Conservation (phyloP, 2,113 vertebrate species). For the Gambusia holbrooki region DNA sequence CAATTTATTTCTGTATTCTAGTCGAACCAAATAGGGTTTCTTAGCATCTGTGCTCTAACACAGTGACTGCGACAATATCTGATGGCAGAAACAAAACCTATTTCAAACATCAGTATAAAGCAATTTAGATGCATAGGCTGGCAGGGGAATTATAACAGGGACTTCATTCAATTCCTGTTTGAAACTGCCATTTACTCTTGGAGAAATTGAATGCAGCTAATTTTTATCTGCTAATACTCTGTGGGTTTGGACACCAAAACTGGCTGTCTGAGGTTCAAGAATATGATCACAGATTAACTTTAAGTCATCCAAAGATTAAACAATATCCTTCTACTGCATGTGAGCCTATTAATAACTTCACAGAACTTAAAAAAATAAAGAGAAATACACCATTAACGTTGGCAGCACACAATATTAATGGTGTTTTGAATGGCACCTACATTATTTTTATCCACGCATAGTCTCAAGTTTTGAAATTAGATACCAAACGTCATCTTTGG, state of each 20-base stretch:
- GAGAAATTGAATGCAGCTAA: neutral
- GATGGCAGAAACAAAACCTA: constrained; percentile 3
- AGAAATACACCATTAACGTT: too few species aligned
- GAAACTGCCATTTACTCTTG: neutral
- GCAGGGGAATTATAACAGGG: neutral
- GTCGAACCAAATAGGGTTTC: neutral
- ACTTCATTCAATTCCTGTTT: neutral
- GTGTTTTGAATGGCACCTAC: too few species aligned
- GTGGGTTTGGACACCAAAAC: neutral
- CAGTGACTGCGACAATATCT: neutral
- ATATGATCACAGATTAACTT: neutral
- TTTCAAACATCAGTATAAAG: neutral
- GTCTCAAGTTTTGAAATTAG: too few species aligned
- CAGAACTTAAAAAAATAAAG: too few species aligned
- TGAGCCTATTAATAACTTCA: too few species aligned
- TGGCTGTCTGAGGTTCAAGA: neutral
- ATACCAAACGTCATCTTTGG: too few species aligned
- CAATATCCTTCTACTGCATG: too few species aligned
- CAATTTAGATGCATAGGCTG: neutral
- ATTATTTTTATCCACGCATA: too few species aligned
- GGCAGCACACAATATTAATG: too few species aligned
- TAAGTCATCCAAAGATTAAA: neutral
- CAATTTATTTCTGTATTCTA: neutral
- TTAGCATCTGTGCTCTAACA: neutral
- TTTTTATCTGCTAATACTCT: neutral